Evolutionary conservation across 2,113 vertebrate species (phyloP).

Genomic region (Opisthocomus hoazin): DNA sequence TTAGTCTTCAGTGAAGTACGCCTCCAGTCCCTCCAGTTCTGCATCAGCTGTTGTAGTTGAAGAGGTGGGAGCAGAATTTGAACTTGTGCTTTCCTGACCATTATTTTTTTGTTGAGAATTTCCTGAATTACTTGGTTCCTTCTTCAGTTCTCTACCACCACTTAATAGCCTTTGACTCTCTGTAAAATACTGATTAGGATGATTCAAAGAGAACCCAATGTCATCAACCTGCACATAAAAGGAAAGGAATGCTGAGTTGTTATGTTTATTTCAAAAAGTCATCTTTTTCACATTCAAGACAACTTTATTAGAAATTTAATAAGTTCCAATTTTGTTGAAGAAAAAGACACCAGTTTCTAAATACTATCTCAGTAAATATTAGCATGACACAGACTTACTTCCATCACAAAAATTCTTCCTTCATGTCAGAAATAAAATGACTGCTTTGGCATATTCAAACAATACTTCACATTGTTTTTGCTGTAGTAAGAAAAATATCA

Average conservation of each 20-base stretch:
- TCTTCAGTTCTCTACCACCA: constrained; percentile 81
- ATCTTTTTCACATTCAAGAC: background rate
- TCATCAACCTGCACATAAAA: constrained; percentile 81
- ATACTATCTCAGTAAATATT: background rate
- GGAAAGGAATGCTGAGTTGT: background rate
- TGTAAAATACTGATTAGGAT: constrained; percentile 96
- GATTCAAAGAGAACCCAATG: constrained; percentile 87
- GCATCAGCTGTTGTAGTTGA: constrained; percentile 48
- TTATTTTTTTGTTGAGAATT: constrained; percentile 58
- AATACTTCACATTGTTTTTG: background rate
- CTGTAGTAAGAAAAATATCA: background rate
- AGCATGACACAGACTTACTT: background rate
- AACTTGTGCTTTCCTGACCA: constrained; percentile 46
- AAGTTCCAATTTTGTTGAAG: background rate
- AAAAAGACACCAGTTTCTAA: background rate
- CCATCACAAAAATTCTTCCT: background rate
- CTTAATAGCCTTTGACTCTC: constrained; percentile 82
- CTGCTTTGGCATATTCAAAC: background rate
- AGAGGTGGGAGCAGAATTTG: background rate
- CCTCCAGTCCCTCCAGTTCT: constrained; percentile 82
- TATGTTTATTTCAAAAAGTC: background rate
- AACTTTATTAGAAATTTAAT: background rate
- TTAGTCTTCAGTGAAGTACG: constrained; percentile 75
- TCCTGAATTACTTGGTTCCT: constrained; percentile 74
- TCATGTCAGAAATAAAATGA: background rate